phyloP scores from a whole-genome alignment of 1,140 invertebrate species.

The Hyphantria cunea region DNA sequence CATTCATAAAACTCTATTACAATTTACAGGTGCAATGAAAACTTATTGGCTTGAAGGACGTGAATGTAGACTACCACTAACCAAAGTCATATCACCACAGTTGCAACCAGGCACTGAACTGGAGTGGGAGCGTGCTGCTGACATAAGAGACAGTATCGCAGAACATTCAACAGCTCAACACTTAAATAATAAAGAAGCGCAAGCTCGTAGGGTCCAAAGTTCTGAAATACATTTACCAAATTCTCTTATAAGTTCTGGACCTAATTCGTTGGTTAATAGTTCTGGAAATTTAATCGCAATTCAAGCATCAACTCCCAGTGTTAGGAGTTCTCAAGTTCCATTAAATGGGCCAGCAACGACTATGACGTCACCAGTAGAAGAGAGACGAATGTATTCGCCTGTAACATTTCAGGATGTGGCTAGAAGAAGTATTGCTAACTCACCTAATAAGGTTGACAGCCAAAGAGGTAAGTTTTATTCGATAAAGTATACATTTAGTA shows the following conservation, averaged over 20 bases:
- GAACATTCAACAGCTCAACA: conserved; percentile 60
- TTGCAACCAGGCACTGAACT: conserved; percentile 63
- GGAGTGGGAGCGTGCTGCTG: conserved; percentile 69
- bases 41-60: conserved; percentile 94
- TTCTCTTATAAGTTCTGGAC: conserved; percentile 41
- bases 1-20: too few relatives aligned
- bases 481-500: too few relatives aligned
- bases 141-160: conserved; percentile 71
- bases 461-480: conserved; percentile 48
- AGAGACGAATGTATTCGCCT: conserved; percentile 89
- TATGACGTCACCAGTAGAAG: conserved; percentile 76
- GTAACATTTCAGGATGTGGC: conserved; percentile 93
- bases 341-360: conserved; percentile 53
- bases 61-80: conserved; percentile 82
- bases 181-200: conserved; percentile 68
- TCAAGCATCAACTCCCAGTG: conserved; percentile 38
- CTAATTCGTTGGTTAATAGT: conserved; percentile 48
- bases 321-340: conserved; percentile 41
- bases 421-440: conserved; percentile 87
- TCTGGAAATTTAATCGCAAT: conserved; percentile 45
- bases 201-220: conserved; percentile 36
- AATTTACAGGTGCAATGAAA: conserved; percentile 90
- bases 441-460: conserved; percentile 82
- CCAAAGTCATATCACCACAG: conserved; percentile 69
- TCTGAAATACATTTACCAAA: conserved; percentile 43